Percentiles rank a stretch among this genome's conserved stretches.
These are phyloP conservation scores for Triplophysa siluroides DNA, from an alignment of 2,113 vertebrate species.

Conservation along the genomic window DNA sequence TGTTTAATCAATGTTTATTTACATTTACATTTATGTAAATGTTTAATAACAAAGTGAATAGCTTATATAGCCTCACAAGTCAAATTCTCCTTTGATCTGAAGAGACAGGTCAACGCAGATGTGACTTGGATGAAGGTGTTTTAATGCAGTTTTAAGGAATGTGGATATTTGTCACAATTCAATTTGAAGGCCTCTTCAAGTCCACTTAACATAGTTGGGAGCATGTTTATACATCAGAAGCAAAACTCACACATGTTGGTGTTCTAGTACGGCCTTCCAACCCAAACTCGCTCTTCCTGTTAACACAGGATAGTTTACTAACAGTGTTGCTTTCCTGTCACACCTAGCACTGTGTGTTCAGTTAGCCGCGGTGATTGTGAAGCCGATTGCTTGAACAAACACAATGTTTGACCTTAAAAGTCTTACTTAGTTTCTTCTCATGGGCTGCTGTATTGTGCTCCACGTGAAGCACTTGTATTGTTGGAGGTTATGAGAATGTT, in stretches of 20 bases:
- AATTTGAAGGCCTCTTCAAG: not conserved
- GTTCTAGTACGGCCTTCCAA: conserved; percentile 63
- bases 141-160: not conserved
- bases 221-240: conserved; percentile 42
- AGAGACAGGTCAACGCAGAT: not conserved
- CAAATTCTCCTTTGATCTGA: not conserved
- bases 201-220: not conserved
- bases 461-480: not conserved
- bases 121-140: not conserved
- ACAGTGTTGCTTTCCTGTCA: conserved; percentile 64
- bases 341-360: conserved; percentile 52
- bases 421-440: conserved; percentile 18
- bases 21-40: too few species aligned
- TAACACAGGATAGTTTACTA: conserved; percentile 58
- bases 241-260: conserved; percentile 38
- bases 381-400: conserved; percentile 74
- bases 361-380: conserved; percentile 68
- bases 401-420: conserved; percentile 68
- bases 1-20: too few species aligned
- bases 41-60: too few species aligned
- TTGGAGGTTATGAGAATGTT: not conserved
- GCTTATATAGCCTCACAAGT: not conserved
- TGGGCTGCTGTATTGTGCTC: conserved; percentile 15
- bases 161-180: not conserved
- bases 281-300: conserved; percentile 70